These are phyloP conservation scores for Lampris incognitus DNA, from an alignment of 2,113 vertebrate species.

Conservation along the genomic window DNA sequence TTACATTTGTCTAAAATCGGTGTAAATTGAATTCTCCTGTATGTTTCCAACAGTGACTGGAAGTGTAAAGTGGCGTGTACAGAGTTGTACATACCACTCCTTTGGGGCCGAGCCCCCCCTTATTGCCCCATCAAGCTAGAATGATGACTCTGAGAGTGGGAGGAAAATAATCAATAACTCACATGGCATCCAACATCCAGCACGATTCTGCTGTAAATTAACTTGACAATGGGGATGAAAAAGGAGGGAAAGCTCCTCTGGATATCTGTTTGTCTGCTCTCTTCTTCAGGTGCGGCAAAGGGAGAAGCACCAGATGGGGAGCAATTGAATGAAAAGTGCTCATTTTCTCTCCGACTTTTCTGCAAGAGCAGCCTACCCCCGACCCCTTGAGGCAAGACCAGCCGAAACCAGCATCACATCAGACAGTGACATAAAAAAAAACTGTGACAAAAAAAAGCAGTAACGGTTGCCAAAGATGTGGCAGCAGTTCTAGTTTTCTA, in stretches of 20 bases:
- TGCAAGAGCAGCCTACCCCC: conserved; percentile 67
- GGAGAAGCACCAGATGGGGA: conserved; percentile 72
- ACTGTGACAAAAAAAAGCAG: conserved; percentile 74
- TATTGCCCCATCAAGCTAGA: conserved; percentile 70
- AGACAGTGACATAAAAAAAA: conserved; percentile 79
- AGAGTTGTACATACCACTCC: conserved; percentile 71
- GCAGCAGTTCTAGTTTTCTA: conserved; percentile 73
- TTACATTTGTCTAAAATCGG: conserved; percentile 82
- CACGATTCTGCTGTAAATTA: conserved; percentile 88
- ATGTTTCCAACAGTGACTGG: conserved; percentile 75
- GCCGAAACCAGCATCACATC: conserved; percentile 73
- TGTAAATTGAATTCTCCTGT: conserved; percentile 83
- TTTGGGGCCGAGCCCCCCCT: conserved; percentile 66
- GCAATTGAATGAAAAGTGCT: conserved; percentile 80
- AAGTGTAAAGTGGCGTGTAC: conserved; percentile 83
- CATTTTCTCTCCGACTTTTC: conserved; percentile 74
- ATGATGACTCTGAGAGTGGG: conserved; percentile 72
- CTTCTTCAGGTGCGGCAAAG: conserved; percentile 51
- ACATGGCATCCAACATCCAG: conserved; percentile 82
- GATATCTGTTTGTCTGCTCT: conserved; percentile 86
- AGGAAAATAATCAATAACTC: conserved; percentile 90
- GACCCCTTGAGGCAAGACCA: conserved; percentile 75
- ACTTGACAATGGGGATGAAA: conserved; percentile 86
- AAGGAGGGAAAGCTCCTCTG: conserved; percentile 78
- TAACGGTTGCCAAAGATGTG: conserved; percentile 78